Conservation (phyloP, 2,113 vertebrate genomes). For the Leptobrachium ailaonicum region DNA sequence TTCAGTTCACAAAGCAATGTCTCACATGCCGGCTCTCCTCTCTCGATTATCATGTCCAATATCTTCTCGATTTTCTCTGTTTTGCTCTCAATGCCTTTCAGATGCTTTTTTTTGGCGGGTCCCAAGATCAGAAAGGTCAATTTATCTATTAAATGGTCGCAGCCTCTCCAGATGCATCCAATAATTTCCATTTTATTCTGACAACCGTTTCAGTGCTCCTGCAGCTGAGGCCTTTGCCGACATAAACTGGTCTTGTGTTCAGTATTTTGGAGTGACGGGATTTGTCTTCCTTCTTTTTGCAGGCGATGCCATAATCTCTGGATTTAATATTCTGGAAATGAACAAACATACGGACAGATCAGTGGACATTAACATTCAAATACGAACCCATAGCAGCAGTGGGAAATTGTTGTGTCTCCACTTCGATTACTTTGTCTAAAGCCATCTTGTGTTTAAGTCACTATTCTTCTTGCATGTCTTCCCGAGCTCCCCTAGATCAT, state of each 20-base stretch:
- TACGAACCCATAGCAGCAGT: no score
- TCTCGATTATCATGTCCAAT: background rate
- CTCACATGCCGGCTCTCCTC: background rate
- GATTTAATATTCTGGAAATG: background rate
- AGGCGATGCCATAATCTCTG: background rate
- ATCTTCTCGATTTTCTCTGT: background rate
- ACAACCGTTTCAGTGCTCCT: background rate
- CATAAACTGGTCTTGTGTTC: no score
- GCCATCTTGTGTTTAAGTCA: no score
- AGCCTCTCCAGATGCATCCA: background rate
- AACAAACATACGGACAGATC: no score
- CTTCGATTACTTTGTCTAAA: no score
- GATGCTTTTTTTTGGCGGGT: background rate
- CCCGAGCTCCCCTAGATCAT: no score
- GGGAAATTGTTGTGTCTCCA: no score
- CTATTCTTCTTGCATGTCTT: no score
- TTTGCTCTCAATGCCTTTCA: background rate
- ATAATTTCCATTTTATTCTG: background rate
- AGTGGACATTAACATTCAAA: no score
- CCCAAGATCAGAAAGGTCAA: background rate
- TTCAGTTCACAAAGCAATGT: background rate
- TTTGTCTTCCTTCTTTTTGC: no score
- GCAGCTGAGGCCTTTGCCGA: no score
- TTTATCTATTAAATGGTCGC: background rate
- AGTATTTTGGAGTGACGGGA: no score